A percentile compares a stretch with the other conserved stretches of the same genome.
Evolutionary conservation across 2,797 vertebrate species (phyloP).

Genomic region (Micromesistius poutassou): DNA sequence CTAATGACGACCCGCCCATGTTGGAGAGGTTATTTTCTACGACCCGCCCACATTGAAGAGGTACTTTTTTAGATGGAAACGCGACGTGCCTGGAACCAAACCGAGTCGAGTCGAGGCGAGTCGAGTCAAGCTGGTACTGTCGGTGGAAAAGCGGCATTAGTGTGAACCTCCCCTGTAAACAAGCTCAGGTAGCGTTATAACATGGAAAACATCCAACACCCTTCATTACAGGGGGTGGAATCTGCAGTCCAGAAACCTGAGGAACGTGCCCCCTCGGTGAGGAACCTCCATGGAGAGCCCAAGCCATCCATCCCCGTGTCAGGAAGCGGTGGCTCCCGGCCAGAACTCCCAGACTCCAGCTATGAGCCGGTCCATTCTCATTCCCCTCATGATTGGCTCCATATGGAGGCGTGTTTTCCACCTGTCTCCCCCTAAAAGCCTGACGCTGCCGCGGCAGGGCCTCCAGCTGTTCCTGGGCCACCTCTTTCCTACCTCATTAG

Average conservation of each 20-base stretch:
- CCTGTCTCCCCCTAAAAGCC: neutral
- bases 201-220: neutral
- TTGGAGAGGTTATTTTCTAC: too few relatives aligned
- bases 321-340: neutral
- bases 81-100: too few relatives aligned
- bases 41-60: too few relatives aligned
- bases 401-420: slow-evolving; percentile 2
- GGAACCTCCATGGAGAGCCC: neutral
- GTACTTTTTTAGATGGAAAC: too few relatives aligned
- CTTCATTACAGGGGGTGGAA: neutral
- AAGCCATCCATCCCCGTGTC: neutral
- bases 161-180: neutral
- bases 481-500: too few relatives aligned
- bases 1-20: too few relatives aligned
- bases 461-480: too few relatives aligned
- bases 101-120: too few relatives aligned
- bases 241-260: neutral
- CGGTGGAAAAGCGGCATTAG: too few relatives aligned
- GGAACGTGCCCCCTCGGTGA: neutral
- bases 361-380: neutral
- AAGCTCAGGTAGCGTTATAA: neutral
- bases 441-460: too few relatives aligned
- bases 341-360: neutral
- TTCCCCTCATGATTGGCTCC: neutral
- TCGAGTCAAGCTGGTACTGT: too few relatives aligned